Conservation (phyloP, 2,113 vertebrate species). For the Pelecanus crispus region DNA sequence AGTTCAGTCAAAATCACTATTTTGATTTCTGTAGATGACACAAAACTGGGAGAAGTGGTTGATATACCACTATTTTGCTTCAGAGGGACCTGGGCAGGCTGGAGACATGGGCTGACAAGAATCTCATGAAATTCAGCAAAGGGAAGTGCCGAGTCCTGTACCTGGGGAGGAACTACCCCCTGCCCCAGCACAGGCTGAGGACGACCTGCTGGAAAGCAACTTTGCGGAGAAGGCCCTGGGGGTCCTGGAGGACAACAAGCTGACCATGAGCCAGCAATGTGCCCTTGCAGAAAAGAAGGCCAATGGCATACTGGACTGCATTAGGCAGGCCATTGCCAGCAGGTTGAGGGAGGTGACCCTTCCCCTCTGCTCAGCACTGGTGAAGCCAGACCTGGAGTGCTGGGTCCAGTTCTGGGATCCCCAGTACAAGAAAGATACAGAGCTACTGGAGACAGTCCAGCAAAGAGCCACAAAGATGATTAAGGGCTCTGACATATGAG, state of each 20-base stretch:
- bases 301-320: not conserved
- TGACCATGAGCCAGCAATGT: not conserved
- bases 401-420: not conserved
- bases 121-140: not conserved
- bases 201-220: not conserved
- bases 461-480: not conserved
- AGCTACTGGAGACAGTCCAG: not conserved
- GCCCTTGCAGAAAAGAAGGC: not conserved
- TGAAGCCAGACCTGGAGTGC: not conserved
- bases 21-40: not conserved
- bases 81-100: not conserved
- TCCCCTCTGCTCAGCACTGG: not conserved
- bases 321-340: not conserved
- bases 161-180: not conserved
- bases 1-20: not conserved
- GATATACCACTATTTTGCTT: not conserved
- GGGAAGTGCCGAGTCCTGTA: not conserved
- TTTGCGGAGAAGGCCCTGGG: not conserved
- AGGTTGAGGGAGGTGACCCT: not conserved
- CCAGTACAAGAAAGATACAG: not conserved
- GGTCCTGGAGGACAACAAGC: not conserved
- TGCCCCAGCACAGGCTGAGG: not conserved
- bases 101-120: not conserved
- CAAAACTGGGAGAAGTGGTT: not conserved
- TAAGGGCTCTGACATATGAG: not conserved